These are phyloP conservation scores for Aldrovandia affinis DNA, from an alignment of 2,797 vertebrate species.

Conservation along the genomic window DNA sequence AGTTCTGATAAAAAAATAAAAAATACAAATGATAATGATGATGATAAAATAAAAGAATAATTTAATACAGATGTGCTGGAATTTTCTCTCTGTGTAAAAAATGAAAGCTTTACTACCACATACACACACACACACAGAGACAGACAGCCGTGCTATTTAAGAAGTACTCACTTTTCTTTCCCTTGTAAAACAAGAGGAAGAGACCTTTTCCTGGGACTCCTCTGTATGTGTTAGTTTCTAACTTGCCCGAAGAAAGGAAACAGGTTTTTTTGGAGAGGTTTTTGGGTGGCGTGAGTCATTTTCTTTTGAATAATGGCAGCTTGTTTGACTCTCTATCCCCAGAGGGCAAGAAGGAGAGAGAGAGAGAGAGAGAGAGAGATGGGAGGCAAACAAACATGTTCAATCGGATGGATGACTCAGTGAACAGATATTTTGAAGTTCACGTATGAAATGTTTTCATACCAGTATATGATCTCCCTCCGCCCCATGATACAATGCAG, in stretches of 20 bases:
- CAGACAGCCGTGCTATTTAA: slow-evolving; percentile 25
- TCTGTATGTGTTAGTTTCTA: slow-evolving; percentile 46
- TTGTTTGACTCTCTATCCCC: slow-evolving; percentile 61
- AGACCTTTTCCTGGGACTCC: slow-evolving; percentile 56
- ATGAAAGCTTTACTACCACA: slow-evolving; percentile 35
- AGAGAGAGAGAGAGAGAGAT: neutral
- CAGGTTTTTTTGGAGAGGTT: slow-evolving; percentile 54
- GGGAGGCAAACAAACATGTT: slow-evolving; percentile 45
- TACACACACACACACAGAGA: slow-evolving; percentile 31
- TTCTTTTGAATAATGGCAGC: slow-evolving; percentile 56
- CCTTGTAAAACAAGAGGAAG: slow-evolving; percentile 55
- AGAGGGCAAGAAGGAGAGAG: slow-evolving; percentile 48
- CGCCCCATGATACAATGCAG: neutral
- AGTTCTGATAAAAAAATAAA: slow-evolving; percentile 46
- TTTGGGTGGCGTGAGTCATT: slow-evolving; percentile 52
- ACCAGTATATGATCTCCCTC: neutral
- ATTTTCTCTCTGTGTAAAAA: slow-evolving; percentile 47
- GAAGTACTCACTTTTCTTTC: slow-evolving; percentile 37
- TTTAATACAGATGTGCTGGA: slow-evolving; percentile 74
- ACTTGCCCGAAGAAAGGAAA: slow-evolving; percentile 63
- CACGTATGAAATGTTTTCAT: neutral
- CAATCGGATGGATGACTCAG: slow-evolving; percentile 61
- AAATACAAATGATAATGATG: too few species aligned
- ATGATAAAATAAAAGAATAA: slow-evolving; percentile 45
- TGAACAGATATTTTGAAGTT: slow-evolving; percentile 52